Conservation (phyloP, 2,888 invertebrate genomes). For the Osmoderma eremita region DNA sequence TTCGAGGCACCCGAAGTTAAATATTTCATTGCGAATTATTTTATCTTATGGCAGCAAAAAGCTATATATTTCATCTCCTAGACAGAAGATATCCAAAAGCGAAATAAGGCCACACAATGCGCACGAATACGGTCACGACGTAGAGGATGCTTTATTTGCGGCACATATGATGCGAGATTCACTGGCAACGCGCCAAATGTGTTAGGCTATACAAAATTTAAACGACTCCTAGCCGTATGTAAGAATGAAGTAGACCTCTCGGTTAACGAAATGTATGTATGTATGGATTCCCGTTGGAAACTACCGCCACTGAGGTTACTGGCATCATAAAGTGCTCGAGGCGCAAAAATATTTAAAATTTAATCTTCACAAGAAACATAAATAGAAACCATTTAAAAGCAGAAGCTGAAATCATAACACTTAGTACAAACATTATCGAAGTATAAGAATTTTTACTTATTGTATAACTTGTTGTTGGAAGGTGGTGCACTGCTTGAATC, state of each 20-base stretch:
- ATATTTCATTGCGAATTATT: no score
- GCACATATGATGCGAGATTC: constrained; percentile 50
- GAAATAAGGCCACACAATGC: no score
- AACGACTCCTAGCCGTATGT: constrained; percentile 39
- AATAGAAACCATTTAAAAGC: no score
- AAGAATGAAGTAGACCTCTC: constrained; percentile 31
- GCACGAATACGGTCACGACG: constrained; percentile 38
- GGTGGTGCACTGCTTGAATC: no score
- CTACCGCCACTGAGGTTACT: constrained; percentile 13
- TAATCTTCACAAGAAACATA: constrained; percentile 23
- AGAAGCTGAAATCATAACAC: no score
- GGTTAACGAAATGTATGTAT: constrained; percentile 25
- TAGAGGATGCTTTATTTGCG: constrained; percentile 47
- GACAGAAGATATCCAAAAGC: no score
- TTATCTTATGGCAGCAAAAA: no score
- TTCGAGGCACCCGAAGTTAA: no score
- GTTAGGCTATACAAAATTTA: constrained; percentile 45
- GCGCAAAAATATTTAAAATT: constrained; percentile 25
- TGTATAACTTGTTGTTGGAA: no score
- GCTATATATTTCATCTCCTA: no score
- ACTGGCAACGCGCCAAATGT: constrained; percentile 50
- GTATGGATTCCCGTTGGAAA: constrained; percentile 13
- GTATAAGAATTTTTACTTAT: no score
- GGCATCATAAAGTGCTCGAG: constrained; percentile 18
- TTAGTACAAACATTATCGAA: no score